Evolutionary conservation across 2,113 vertebrate species (phyloP).

Genomic region (Echinops telfairi): DNA sequence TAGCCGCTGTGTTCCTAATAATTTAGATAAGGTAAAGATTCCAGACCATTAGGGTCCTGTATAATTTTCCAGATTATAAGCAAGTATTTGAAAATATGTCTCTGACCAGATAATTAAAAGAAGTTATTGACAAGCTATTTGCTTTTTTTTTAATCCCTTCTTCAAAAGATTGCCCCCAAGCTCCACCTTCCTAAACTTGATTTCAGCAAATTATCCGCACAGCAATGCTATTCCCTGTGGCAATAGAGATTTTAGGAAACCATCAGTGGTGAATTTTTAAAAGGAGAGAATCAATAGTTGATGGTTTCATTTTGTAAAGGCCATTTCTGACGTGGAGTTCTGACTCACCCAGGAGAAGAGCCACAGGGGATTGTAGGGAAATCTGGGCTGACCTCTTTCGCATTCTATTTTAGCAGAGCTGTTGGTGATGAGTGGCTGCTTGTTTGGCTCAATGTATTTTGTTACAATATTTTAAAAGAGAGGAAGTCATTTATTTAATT

Average conservation of each 20-base stretch:
- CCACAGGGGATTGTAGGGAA: not conserved
- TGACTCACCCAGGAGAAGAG: not conserved
- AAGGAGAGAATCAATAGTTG: not conserved
- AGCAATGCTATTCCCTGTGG: not conserved
- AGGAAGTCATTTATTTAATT: slow-evolving; percentile 56
- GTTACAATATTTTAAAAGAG: slow-evolving; percentile 36
- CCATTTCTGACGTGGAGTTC: not conserved
- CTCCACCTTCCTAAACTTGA: not conserved
- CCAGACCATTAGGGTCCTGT: not conserved
- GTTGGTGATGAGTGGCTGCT: not conserved
- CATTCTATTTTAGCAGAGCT: slow-evolving; percentile 18
- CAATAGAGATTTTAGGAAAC: not conserved
- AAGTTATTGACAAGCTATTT: not conserved
- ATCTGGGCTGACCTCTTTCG: not conserved
- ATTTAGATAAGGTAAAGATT: not conserved
- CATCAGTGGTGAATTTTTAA: not conserved
- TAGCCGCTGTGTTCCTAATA: not conserved
- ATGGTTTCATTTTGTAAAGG: not conserved
- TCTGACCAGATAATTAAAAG: slow-evolving; percentile 19
- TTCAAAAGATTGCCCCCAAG: not conserved
- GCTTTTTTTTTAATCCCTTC: not conserved
- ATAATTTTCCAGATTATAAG: not conserved
- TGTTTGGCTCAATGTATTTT: slow-evolving; percentile 30
- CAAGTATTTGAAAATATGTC: not conserved
- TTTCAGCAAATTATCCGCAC: not conserved